Evolutionary conservation across 2,113 vertebrate species (phyloP), one percentile per base, ranked within the genome.

Genomic region (Felis chaus): DNA sequence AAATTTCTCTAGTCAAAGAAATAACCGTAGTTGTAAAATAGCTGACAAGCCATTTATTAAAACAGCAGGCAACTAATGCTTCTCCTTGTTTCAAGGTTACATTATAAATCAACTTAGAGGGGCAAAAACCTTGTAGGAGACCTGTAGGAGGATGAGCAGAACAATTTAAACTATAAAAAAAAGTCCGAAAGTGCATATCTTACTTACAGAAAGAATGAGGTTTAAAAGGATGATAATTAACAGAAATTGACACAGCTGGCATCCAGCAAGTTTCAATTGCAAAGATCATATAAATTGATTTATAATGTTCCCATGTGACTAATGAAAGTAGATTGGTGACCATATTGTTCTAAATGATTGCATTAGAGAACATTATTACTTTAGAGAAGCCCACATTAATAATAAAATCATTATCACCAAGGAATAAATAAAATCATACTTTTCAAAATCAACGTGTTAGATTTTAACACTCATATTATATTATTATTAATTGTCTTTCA

Each of bases 21-120:
- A 96, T 97, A 97, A 96, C 95, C 97, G 97, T 93, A 97, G 95
- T 98, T 98, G 96, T 71, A 97, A 96, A 98, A 81, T 53, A 97
- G 92, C 96, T 98, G 98, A 98, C 97, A 98, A 98, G 95, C 29
- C 96, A 98, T 99, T 99, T 98, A 97, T 99, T 98, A 98, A 97
- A 99, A 98, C 96, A 98, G 97, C 0, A 2, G 94, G 98, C 48
- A 68, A 95, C 97, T 98, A 98, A 98, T 97, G 96, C 97, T 48
- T 98, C 95, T 98, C 96, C 98, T 98, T 98, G 29, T 96, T 98
- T 98, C 98, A 99, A 98, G 98, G 98, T 99, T 98, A 97, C 39
- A 36, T 89, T 98, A 98, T 98, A 98, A 98, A 98, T 98, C 98
- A 99, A 97, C 94, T 94, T 92, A 97, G 45, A 98, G 97, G 79